Evolutionary conservation across 2,113 vertebrate genomes (phyloP).

Genomic region (Aythya baeri): DNA sequence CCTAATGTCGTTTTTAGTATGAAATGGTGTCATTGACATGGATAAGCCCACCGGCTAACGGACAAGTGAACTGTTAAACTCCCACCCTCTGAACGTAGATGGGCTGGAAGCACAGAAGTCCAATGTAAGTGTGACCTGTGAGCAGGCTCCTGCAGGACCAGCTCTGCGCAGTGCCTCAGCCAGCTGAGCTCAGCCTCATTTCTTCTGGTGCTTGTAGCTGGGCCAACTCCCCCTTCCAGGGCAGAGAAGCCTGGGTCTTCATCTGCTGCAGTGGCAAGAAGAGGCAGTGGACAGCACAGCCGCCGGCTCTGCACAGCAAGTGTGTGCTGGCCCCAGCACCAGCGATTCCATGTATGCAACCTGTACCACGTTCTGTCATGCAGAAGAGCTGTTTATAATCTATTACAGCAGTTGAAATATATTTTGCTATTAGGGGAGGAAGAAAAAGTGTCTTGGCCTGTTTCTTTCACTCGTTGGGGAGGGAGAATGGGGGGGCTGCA

Average conservation of each 20-base stretch:
- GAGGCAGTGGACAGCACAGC: neutral
- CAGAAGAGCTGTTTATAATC: constrained; percentile 35
- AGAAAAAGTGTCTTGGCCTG: neutral
- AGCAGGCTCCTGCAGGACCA: fast-evolving
- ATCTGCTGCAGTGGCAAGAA: neutral
- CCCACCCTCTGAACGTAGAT: neutral
- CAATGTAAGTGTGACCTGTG: neutral
- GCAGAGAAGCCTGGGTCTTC: neutral
- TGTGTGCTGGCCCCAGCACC: neutral
- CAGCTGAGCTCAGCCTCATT: fast-evolving
- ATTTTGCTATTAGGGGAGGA: constrained; percentile 63
- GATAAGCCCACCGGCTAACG: neutral
- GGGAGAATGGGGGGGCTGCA: no score
- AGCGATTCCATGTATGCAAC: fast-evolving
- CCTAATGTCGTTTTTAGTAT: neutral
- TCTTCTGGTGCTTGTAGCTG: neutral
- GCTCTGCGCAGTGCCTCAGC: fast-evolving
- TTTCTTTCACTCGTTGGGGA: neutral
- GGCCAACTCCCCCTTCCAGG: neutral
- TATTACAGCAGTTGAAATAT: constrained; percentile 60
- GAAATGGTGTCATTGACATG: fast-evolving
- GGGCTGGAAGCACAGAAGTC: neutral
- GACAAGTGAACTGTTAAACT: neutral
- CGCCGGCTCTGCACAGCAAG: fast-evolving
- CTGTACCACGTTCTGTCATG: neutral